Conservation (phyloP, 2,113 vertebrate species). For the Engraulis encrasicolus region DNA sequence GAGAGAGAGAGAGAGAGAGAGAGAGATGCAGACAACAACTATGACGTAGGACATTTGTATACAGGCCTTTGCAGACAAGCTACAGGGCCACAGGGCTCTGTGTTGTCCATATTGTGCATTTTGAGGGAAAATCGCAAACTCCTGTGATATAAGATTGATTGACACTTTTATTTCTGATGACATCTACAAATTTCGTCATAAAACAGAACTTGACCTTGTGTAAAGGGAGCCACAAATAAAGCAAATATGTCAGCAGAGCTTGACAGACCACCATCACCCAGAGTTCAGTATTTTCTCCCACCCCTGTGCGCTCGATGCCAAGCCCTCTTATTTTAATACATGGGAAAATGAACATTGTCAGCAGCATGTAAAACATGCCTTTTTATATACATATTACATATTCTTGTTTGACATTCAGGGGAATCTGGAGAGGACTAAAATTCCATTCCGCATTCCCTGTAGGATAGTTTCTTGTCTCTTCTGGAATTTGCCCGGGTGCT, state of each 20-base stretch:
- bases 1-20: no score
- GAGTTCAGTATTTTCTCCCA: not conserved
- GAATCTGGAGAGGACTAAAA: constrained; percentile 1
- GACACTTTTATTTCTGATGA: not conserved
- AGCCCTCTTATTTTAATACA: not conserved
- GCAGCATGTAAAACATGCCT: not conserved
- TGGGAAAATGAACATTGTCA: not conserved
- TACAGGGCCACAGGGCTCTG: constrained; percentile 3
- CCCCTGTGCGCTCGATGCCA: not conserved
- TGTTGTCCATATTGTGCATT: no score
- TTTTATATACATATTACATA: not conserved
- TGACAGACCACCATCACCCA: not conserved
- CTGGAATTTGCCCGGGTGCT: constrained; percentile 43
- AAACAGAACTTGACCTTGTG: not conserved
- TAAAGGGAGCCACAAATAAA: not conserved
- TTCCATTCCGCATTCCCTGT: not conserved
- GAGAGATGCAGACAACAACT: no score
- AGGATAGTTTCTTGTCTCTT: constrained; percentile 27
- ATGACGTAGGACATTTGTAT: no score
- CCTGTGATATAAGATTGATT: not conserved
- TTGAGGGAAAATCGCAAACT: no score
- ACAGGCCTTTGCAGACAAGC: not conserved
- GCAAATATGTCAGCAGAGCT: not conserved
- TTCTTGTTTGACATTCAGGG: not conserved
- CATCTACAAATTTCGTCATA: not conserved